Percentiles rank a stretch among this genome's conserved stretches.
Conservation (phyloP, 1,140 invertebrate species). For the Heliconius hermathena region DNA sequence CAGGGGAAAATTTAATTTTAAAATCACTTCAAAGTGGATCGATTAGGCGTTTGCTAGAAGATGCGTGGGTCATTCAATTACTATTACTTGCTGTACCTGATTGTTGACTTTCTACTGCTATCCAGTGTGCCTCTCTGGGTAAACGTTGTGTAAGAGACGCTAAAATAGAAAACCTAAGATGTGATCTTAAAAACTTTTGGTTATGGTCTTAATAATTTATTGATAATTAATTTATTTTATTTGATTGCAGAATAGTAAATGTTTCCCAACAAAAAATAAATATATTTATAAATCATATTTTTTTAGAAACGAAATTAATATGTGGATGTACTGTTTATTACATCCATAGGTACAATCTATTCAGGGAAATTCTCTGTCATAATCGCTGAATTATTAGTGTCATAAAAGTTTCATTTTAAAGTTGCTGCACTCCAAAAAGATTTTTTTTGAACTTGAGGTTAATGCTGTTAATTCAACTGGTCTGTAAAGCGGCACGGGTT, state of each 20-base stretch:
- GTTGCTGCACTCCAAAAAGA: background rate
- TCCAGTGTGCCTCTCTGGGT: conserved; percentile 49
- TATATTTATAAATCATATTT: too few species aligned
- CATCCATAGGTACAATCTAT: background rate
- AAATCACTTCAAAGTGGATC: background rate
- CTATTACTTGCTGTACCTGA: conserved; percentile 41
- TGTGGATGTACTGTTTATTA: background rate
- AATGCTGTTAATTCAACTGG: too few species aligned
- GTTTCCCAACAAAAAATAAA: background rate
- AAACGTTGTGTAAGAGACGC: conserved; percentile 59
- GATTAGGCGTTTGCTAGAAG: background rate
- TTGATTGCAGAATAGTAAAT: background rate
- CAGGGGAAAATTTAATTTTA: background rate
- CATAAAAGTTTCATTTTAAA: background rate
- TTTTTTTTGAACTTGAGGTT: too few species aligned
- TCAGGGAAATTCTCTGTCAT: background rate
- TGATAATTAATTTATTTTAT: background rate
- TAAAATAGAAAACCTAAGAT: conserved; percentile 66
- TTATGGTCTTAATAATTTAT: background rate
- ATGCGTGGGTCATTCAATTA: conserved; percentile 58
- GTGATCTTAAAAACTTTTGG: conserved; percentile 15
- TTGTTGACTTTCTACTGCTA: conserved; percentile 61
- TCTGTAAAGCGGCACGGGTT: too few species aligned
- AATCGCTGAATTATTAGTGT: background rate
- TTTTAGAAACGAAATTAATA: too few species aligned